These are phyloP conservation scores for Ophion slaviceki DNA, from an alignment of 2,888 invertebrate genomes.

Conservation along the genomic window DNA sequence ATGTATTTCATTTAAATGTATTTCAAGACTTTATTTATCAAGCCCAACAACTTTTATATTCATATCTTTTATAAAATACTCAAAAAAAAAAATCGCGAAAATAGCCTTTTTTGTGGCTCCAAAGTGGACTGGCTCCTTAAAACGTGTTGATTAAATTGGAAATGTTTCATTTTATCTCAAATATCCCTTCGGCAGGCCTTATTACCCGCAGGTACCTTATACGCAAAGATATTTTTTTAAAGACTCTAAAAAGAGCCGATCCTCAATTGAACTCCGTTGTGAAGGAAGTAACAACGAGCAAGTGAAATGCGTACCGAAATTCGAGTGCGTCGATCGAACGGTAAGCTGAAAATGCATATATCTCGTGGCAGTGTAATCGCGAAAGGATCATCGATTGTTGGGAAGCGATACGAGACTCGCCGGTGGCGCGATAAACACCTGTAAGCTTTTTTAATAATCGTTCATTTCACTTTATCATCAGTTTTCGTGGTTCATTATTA, in stretches of 20 bases:
- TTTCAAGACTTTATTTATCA: no score
- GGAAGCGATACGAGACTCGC: slow-evolving; percentile 37
- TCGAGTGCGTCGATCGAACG: not conserved
- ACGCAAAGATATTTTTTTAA: no score
- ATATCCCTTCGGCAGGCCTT: no score
- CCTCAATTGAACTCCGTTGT: not conserved
- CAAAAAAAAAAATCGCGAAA: no score
- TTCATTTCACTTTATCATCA: slow-evolving; percentile 70
- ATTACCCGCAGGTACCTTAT: no score
- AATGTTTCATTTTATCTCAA: no score
- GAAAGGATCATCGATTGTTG: slow-evolving; percentile 38
- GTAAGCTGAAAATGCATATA: slow-evolving; percentile 2
- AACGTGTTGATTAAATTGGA: no score
- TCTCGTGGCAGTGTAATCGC: not conserved
- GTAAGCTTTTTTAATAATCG: slow-evolving; percentile 72
- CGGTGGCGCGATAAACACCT: slow-evolving; percentile 70
- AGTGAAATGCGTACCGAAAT: not conserved
- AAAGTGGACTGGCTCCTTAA: no score
- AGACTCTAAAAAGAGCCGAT: not conserved
- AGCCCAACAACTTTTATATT: no score
- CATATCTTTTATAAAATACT: no score
- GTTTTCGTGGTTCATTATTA: slow-evolving; percentile 64
- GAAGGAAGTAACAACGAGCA: not conserved
- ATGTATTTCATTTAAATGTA: no score
- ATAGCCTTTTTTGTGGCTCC: no score